A percentile compares a stretch with the other conserved stretches of the same genome.
phyloP scores from a whole-genome alignment of 1,140 invertebrate species.

The Calycopis cecrops region DNA sequence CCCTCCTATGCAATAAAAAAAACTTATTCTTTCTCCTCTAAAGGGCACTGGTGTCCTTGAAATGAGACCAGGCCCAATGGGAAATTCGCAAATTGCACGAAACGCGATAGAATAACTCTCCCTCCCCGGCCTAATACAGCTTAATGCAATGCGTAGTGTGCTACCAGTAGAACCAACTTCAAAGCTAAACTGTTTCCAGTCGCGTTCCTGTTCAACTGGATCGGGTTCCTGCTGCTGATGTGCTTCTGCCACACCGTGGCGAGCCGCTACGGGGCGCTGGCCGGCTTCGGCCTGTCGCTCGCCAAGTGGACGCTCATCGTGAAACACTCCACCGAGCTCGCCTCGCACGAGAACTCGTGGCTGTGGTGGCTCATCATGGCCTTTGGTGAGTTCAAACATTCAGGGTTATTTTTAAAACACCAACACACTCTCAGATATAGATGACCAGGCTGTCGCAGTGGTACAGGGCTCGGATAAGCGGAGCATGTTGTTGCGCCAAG shows the following conservation, averaged over 20 bases:
- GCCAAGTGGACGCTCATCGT: constrained; percentile 97
- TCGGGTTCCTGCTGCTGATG: constrained; percentile 92
- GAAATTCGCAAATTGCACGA: not conserved
- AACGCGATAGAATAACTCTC: not conserved
- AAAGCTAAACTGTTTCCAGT: constrained; percentile 42
- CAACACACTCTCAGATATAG: too few species aligned
- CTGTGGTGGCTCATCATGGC: constrained; percentile 93
- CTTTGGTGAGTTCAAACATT: constrained; percentile 79
- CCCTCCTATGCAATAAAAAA: too few species aligned
- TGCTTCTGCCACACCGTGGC: constrained; percentile 96
- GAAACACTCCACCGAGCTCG: constrained; percentile 90
- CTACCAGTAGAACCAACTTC: too few species aligned
- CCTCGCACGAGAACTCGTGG: constrained; percentile 90
- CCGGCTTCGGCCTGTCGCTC: constrained; percentile 93
- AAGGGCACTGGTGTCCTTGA: too few species aligned
- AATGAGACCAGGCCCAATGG: too few species aligned
- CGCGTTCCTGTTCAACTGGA: constrained; percentile 89
- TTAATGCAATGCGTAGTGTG: too few species aligned
- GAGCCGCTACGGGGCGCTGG: constrained; percentile 92
- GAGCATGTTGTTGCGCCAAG: too few species aligned
- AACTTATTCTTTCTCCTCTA: too few species aligned
- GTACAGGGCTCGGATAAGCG: too few species aligned
- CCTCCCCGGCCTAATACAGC: too few species aligned
- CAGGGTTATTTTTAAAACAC: constrained; percentile 3
- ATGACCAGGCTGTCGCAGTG: too few species aligned